Base-by-base conservation (phyloP, 2,113 vertebrate species). In the Baryphthengus martii region DNA sequence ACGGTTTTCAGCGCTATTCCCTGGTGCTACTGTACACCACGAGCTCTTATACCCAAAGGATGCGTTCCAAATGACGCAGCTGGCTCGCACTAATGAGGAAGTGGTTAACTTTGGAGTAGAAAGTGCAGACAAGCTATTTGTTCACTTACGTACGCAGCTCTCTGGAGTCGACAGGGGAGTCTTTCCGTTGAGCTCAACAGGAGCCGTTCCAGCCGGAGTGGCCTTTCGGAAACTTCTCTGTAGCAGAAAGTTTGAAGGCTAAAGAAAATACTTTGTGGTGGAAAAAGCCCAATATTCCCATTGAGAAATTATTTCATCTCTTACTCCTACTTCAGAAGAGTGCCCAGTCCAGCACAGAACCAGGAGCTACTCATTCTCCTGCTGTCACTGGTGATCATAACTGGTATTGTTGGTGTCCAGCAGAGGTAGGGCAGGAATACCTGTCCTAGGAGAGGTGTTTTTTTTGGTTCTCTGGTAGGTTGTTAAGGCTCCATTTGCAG, bases 41-140 rank as follows among this genome's bases (percentile, higher is more conserved):
- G 79, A 96, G 74, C 93, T 67, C 68, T 89, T 74, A 44, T 71
- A 80, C 92, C 92, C 92, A 63, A 21, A 90, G 95, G 96, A 96
- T 33, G 6, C 0, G 17, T 49, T 94, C 85, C 82, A 61, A 81
- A 89, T 96, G 93, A 96, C 88, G 92, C 96, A 96, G 76, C 92
- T 94, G 90, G 88, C 93, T 93, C 45, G 1, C 2, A 0, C 67
- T 95, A 66, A 85, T 67, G 88, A 95, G 96, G 96, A 97, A 95
- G 95, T 92, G 92, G 95, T 97, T 94, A 59, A 71, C 47, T 79
- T 35, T 23, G 80, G 83, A 78, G 68, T 4, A 31, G 90, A 86
- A 83, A 94, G 91, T 33, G 72, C 89, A 96, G 89, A 37, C 77
- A 83, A 84, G 73, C 80, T 90, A 16, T 72, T 81, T 90, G 80